Evolutionary conservation across 2,888 invertebrate species (phyloP).

Genomic region (Cephus pygmeus): DNA sequence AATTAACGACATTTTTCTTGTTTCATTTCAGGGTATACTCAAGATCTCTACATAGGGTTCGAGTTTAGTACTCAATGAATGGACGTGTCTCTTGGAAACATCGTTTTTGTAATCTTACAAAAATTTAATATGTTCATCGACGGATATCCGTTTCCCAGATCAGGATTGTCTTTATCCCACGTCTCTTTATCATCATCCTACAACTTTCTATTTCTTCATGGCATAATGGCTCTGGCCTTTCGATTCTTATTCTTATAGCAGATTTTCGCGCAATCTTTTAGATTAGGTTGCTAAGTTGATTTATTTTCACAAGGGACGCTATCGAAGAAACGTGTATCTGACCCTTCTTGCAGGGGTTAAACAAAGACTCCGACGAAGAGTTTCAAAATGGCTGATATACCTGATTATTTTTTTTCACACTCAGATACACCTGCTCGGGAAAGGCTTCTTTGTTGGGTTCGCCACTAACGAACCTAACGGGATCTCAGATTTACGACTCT

Average conservation of each 20-base stretch:
- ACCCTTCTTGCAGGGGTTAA: not conserved
- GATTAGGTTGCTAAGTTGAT: not conserved
- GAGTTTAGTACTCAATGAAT: not conserved
- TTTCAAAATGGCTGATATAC: not conserved
- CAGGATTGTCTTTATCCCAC: not conserved
- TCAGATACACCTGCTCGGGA: not conserved
- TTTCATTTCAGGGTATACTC: not conserved
- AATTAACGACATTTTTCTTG: not conserved
- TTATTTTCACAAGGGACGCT: not conserved
- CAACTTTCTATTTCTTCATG: not conserved
- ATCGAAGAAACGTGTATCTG: not conserved
- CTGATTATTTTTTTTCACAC: not conserved
- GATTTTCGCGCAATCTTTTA: not conserved
- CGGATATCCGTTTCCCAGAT: not conserved
- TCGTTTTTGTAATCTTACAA: not conserved
- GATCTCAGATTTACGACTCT: not conserved
- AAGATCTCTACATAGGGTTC: not conserved
- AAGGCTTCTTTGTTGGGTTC: not conserved
- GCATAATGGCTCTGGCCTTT: not conserved
- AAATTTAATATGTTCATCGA: not conserved
- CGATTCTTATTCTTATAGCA: not conserved
- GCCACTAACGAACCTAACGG: constrained; percentile 2
- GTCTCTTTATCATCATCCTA: not conserved
- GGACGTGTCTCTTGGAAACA: not conserved
- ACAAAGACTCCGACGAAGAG: not conserved